Evolutionary conservation across 2,113 vertebrate genomes (phyloP).

Genomic region (Periophthalmodon schlosseri): DNA sequence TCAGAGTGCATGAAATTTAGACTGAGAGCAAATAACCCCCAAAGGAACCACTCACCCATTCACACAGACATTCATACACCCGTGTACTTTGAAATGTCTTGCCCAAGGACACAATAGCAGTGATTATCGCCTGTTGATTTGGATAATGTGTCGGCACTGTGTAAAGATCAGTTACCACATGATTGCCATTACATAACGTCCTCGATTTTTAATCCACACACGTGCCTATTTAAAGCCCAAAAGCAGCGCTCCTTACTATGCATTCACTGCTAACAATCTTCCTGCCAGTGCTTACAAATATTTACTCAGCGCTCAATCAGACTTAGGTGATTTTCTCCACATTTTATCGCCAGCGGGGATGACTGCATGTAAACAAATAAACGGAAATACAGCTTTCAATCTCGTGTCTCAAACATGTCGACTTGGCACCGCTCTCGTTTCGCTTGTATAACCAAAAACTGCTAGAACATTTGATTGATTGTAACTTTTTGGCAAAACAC

Average conservation of each 20-base stretch:
- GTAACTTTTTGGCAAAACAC: constrained; percentile 48
- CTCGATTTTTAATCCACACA: neutral
- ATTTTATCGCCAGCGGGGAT: constrained; percentile 54
- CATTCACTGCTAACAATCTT: constrained; percentile 25
- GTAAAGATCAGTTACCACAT: neutral
- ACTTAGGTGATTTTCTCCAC: constrained; percentile 57
- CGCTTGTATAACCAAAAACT: constrained; percentile 27
- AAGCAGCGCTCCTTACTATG: constrained; percentile 24
- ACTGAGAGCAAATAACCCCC: no score
- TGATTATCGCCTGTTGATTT: no score
- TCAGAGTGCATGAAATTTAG: no score
- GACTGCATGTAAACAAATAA: constrained; percentile 46
- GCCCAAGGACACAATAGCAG: no score
- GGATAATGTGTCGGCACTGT: no score
- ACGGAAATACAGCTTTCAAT: constrained; percentile 61
- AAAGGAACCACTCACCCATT: no score
- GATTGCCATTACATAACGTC: neutral
- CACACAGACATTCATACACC: no score
- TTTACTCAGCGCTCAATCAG: constrained; percentile 63
- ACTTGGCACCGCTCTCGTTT: constrained; percentile 35
- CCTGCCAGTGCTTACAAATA: constrained; percentile 60
- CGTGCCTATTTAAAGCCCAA: constrained; percentile 25
- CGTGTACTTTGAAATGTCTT: no score
- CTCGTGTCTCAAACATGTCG: constrained; percentile 48
- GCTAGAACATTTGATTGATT: no score